Percentiles rank a stretch among this genome's conserved stretches.
Evolutionary conservation across 2,797 vertebrate species (phyloP).

Genomic region (Percopsis omiscomaycus): DNA sequence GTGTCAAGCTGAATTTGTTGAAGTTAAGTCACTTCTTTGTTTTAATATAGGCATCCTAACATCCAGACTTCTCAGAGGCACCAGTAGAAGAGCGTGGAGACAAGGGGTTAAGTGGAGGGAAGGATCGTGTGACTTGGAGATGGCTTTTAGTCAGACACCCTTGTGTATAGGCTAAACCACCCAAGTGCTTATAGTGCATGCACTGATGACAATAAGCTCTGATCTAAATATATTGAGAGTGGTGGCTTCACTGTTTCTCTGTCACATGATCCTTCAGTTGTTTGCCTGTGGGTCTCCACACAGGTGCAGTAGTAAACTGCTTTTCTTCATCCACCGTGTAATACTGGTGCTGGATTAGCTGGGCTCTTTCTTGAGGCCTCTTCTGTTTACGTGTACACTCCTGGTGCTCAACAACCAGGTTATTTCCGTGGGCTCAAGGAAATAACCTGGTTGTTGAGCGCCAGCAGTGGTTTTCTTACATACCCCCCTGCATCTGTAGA

Average conservation of each 20-base stretch:
- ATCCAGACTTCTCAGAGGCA: background rate
- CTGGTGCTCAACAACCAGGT: constrained; percentile 22
- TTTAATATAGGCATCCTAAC: background rate
- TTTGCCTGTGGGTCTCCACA: background rate
- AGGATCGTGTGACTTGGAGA: background rate
- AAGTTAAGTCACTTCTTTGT: too few relatives aligned
- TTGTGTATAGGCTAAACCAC: background rate
- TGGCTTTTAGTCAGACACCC: constrained; percentile 18
- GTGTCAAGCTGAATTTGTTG: too few relatives aligned
- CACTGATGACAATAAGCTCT: constrained; percentile 9
- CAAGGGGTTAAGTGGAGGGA: too few relatives aligned
- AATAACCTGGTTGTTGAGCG: constrained; percentile 41
- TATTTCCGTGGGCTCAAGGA: constrained; percentile 34
- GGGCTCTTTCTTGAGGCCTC: constrained; percentile 5
- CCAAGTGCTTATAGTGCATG: background rate
- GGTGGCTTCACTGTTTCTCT: too few relatives aligned
- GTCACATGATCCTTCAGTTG: background rate
- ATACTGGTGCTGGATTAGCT: constrained; percentile 10
- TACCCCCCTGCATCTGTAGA: constrained; percentile 58
- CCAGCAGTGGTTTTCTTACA: constrained; percentile 9
- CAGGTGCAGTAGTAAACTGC: background rate
- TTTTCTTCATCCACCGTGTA: constrained; percentile 4
- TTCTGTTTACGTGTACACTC: constrained; percentile 20
- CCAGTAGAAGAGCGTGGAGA: background rate
- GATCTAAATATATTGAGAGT: constrained; percentile 10